Conservation (phyloP, 2,888 invertebrate genomes). For the Aphodius granarius region DNA sequence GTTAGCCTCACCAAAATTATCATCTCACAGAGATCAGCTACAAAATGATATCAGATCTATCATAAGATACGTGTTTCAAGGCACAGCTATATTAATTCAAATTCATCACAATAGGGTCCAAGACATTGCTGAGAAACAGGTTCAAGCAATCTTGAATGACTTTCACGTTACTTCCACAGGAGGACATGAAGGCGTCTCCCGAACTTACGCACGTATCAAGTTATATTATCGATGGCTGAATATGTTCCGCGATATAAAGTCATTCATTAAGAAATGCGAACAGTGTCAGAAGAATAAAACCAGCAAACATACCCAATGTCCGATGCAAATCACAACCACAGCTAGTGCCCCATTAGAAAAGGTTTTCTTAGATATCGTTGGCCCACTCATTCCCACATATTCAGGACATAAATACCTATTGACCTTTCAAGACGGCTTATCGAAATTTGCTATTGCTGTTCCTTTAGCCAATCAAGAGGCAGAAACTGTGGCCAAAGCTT, state of each 20-base stretch:
- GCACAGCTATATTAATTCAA: background rate
- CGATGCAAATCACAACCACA: slow-evolving; percentile 44
- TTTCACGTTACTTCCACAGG: background rate
- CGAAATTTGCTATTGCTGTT: slow-evolving; percentile 21
- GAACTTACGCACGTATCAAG: background rate
- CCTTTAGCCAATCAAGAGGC: slow-evolving; percentile 31
- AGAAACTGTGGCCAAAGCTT: slow-evolving; percentile 34
- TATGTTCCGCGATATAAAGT: slow-evolving; percentile 30
- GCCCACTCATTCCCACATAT: slow-evolving; percentile 30
- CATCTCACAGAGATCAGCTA: background rate
- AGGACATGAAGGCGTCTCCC: slow-evolving; percentile 2
- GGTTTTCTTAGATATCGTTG: slow-evolving; percentile 41
- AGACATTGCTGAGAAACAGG: background rate
- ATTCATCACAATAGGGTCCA: background rate
- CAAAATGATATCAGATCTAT: background rate
- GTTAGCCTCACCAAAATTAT: background rate
- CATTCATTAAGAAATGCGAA: slow-evolving; percentile 40
- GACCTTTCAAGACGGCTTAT: slow-evolving; percentile 20
- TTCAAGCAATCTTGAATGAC: background rate
- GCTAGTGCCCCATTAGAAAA: slow-evolving; percentile 38
- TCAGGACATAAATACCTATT: slow-evolving; percentile 36
- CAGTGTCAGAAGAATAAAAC: slow-evolving; percentile 42
- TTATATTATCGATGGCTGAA: slow-evolving; percentile 28
- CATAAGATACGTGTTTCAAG: background rate
- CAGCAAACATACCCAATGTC: slow-evolving; percentile 31